These are phyloP conservation scores for Mesoclemmys tuberculata DNA, from an alignment of 2,113 vertebrate genomes.

Conservation along the genomic window DNA sequence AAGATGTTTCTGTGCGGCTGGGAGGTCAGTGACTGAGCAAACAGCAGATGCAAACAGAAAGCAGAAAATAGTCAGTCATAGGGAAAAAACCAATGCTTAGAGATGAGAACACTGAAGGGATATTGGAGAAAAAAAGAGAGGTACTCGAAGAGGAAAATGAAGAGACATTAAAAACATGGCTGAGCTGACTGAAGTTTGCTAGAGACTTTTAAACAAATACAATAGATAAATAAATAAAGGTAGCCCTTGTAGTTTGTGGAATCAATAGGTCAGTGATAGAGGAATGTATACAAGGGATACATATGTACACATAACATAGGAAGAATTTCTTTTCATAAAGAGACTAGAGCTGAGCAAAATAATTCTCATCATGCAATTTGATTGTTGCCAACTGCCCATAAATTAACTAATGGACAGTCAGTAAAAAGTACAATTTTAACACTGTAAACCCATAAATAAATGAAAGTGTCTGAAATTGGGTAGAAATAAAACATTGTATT, in stretches of 20 bases:
- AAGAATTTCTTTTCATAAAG: not conserved
- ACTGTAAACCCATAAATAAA: too few species aligned
- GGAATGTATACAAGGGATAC: not conserved
- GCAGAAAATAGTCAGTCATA: not conserved
- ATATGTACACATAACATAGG: not conserved
- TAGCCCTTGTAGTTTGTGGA: not conserved
- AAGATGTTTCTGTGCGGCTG: not conserved
- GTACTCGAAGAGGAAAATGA: not conserved
- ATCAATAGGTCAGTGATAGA: not conserved
- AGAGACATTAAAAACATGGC: not conserved
- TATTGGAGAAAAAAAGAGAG: rapidly evolving
- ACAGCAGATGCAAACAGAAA: not conserved
- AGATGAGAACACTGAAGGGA: not conserved
- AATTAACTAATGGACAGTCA: too few species aligned
- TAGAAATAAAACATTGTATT: too few species aligned
- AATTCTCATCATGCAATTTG: not conserved
- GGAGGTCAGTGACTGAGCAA: not conserved
- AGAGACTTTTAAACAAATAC: not conserved
- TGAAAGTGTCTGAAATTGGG: too few species aligned
- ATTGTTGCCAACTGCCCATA: not conserved
- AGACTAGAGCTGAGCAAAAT: not conserved
- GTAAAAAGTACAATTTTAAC: too few species aligned
- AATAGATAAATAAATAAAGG: not conserved
- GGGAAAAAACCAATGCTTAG: not conserved
- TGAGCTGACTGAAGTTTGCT: not conserved